Evolutionary conservation across 2,888 invertebrate species (phyloP), one percentile per base, ranked within the genome.

Genomic region (Dinocampus coccinellae): DNA sequence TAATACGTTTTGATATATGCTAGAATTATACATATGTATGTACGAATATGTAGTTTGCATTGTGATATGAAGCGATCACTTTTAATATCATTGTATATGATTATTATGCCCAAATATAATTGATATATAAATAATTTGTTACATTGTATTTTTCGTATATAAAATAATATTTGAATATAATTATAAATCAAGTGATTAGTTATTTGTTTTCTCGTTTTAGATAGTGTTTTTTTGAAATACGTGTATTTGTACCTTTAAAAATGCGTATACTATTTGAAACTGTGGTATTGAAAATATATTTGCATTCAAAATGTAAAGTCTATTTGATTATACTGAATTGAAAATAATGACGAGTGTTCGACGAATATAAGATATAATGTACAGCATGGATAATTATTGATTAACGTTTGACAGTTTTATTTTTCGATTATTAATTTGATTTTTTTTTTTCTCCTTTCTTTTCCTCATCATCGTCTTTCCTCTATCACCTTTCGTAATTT

Each of bases 371-470:
- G 53, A 29, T 39, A 39, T 29, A 57, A 57, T 16, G 26, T 42
- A 10, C 13, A 34, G 36, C 55, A 39, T 60, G 39, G 34, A 24
- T 69, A 47, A 63, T 63, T 33, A 57, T 39, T 55, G 33, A 65
- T 65, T 29, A 52, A 24, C 57, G 13, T 33, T 39, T 24, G 70
- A 75, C 3, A 22, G 16, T 20, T 69, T 20, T 58, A 65, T 70
- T 68, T 20, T 58, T 52, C 62, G 39, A 69, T 52, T 65, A 55
- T 66, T 71, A 26, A 53, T 61, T 70, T 73, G 61, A 64, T 57
- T 70, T 72, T 62, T 68, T 69, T 52, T 60, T 70, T 66, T 47
- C 53, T 70, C 13, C 53, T 68, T 70, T 73, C 52, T 20, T 47
- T n/a, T 13, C 3, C 3, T 52, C n/a, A n/a, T n/a, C n/a, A n/a